A percentile compares a stretch with the other conserved stretches of the same genome.
These are phyloP conservation scores for Macrotrachela quadricornifera DNA, from an alignment of 1,140 invertebrate genomes.

Conservation along the genomic window DNA sequence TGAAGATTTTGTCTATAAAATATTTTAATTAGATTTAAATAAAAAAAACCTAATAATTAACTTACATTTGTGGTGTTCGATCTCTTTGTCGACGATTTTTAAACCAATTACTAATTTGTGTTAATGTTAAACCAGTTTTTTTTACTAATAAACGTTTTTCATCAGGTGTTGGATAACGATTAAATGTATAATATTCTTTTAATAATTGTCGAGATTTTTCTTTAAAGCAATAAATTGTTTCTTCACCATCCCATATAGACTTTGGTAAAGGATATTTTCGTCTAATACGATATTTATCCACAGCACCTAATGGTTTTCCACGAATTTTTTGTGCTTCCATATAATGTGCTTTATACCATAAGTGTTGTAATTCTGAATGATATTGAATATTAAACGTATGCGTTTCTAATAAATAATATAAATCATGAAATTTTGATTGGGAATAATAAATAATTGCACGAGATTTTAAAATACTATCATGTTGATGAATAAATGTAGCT, in stretches of 20 bases:
- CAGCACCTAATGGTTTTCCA: constrained; percentile 68
- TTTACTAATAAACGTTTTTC: constrained; percentile 87
- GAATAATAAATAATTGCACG: constrained; percentile 85
- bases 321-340: constrained; percentile 83
- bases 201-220: constrained; percentile 56
- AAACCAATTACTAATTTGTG: constrained; percentile 92
- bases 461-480: constrained; percentile 86
- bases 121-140: constrained; percentile 81
- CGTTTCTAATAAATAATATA: constrained; percentile 79
- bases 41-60: too few relatives aligned
- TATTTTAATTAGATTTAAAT: too few relatives aligned
- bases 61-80: constrained; percentile 65
- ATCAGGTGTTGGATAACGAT: constrained; percentile 73
- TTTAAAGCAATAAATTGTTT: constrained; percentile 88
- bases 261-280: constrained; percentile 84
- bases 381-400: constrained; percentile 86
- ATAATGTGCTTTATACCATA: constrained; percentile 43
- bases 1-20: too few relatives aligned
- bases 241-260: constrained; percentile 97
- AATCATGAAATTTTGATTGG: constrained; percentile 54
- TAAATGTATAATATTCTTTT: constrained; percentile 57
- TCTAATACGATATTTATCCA: constrained; percentile 78
- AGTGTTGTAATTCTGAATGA: constrained; percentile 72
- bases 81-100: constrained; percentile 69
- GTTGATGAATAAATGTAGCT: too few relatives aligned